Evolutionary conservation across 2,113 vertebrate species (phyloP).

Genomic region (Etia nguti): DNA sequence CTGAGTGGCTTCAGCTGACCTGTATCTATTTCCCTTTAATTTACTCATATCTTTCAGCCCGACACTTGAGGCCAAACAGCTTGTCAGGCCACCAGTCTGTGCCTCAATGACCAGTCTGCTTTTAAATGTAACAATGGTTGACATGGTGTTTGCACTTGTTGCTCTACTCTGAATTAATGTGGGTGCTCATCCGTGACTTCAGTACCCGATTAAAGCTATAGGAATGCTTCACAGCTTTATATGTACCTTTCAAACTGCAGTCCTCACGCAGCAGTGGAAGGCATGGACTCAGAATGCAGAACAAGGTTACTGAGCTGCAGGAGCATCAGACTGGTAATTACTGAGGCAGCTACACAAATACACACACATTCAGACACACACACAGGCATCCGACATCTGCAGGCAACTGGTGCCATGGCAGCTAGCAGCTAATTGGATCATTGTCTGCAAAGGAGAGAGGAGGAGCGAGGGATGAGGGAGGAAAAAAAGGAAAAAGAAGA

Average conservation of each 20-base stretch:
- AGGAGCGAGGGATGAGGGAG: conserved; percentile 42
- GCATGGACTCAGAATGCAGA: conserved; percentile 24
- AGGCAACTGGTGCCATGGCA: conserved; percentile 65
- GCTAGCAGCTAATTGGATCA: conserved; percentile 73
- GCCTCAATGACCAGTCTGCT: neutral
- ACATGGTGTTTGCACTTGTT: neutral
- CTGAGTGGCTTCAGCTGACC: neutral
- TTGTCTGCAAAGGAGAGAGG: conserved; percentile 66
- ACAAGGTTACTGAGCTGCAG: conserved; percentile 41
- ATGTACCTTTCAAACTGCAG: conserved; percentile 7
- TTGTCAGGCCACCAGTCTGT: neutral
- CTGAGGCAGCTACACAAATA: conserved; percentile 11
- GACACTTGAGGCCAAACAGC: neutral
- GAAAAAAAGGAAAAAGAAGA: neutral
- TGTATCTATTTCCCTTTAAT: neutral
- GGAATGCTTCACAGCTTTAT: neutral
- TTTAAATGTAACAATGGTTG: neutral
- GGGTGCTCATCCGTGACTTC: neutral
- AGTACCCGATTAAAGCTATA: neutral
- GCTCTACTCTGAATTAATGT: neutral
- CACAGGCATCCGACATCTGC: conserved; percentile 47
- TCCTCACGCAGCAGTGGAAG: neutral
- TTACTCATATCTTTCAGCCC: neutral
- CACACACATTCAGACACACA: neutral
- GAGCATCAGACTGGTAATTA: conserved; percentile 42